Evolutionary conservation across 2,797 vertebrate genomes (phyloP).

Genomic region (Amblyopsis hoosieri): DNA sequence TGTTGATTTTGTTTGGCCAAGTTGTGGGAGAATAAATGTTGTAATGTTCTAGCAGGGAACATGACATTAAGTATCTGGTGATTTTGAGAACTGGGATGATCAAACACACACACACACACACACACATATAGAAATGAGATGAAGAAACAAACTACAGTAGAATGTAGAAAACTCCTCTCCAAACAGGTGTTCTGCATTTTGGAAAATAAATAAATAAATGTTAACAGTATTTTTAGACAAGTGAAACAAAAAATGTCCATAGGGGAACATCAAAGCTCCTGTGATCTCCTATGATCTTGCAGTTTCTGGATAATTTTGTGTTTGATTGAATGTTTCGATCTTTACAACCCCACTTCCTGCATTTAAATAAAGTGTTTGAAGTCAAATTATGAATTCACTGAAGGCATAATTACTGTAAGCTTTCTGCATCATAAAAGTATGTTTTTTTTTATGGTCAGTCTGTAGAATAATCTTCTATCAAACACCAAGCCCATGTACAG

Average conservation of each 20-base stretch:
- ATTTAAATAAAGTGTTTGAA: constrained; percentile 11
- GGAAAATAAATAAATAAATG: constrained; percentile 44
- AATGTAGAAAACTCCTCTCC: constrained; percentile 25
- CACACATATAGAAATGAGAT: constrained; percentile 13
- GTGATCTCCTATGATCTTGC: constrained; percentile 6
- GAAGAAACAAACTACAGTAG: constrained; percentile 13
- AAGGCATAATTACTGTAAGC: too few species aligned
- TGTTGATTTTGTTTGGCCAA: constrained; percentile 5
- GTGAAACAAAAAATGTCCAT: constrained; percentile 30
- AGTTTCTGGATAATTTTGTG: constrained; percentile 10
- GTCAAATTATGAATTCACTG: too few species aligned
- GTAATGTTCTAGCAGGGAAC: constrained; percentile 24
- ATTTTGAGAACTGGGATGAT: constrained; percentile 43
- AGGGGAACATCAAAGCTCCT: constrained; percentile 48
- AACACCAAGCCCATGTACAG: too few species aligned
- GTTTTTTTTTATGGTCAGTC: too few species aligned
- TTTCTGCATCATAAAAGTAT: too few species aligned
- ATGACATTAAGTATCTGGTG: constrained; percentile 50
- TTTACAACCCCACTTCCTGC: constrained; percentile 17
- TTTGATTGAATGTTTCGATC: constrained; percentile 24
- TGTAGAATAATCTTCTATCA: too few species aligned
- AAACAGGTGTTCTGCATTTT: constrained; percentile 27
- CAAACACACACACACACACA: constrained; percentile 30
- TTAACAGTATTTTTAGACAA: constrained; percentile 27
- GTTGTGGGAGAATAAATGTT: constrained; percentile 25